Base-by-base conservation (phyloP, 2,888 invertebrate species). In the Tolmerus cingulatus region DNA sequence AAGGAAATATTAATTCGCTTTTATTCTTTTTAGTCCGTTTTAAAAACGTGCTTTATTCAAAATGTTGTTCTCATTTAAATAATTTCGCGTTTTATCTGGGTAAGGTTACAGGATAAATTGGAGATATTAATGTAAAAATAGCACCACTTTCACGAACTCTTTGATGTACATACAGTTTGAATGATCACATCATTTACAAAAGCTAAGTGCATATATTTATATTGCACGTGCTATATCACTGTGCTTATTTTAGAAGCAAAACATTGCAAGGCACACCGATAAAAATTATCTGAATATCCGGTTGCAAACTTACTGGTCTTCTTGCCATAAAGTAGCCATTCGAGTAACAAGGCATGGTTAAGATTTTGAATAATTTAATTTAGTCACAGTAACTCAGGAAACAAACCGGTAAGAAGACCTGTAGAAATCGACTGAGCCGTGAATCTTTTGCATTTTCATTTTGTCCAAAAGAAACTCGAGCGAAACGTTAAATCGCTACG, bases 321-420 rank as follows among this genome's bases (percentile, higher is more conserved):
- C 37, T 57, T 37, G 37, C 57, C 34, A 57, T 23, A n/a, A 82
- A 37, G 19, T 40, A 82, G 19, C 37, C 34, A 37, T 82, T 82
- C 8, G 82, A n/a, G 19, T 37, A 82, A 23, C 82, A 57, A 34
- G 82, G 82, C 82, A 82, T 82, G 19, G 16, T n/a, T 51, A n/a
- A 12, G 7, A 12, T 78, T 23, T 78, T 43, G 9, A 23, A 46
- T 51, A 23, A 55, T 30, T 51, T 51, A 23, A 27, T 66, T 66
- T 8, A 66, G 27, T 66, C 66, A 27, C 23, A 66, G 12, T 27
- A 55, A 66, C 66, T 66, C 4, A 4, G 19, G 12, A 66, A 19
- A 12, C 66, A 3, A 66, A 66, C 66, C 23, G 23, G 23, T 66
- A 66, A 66, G 66, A 66, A 66, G 66, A 66, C 66, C 66, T 66